phyloP scores from a whole-genome alignment of 2,888 invertebrate genomes.

The Helicoverpa assulta region DNA sequence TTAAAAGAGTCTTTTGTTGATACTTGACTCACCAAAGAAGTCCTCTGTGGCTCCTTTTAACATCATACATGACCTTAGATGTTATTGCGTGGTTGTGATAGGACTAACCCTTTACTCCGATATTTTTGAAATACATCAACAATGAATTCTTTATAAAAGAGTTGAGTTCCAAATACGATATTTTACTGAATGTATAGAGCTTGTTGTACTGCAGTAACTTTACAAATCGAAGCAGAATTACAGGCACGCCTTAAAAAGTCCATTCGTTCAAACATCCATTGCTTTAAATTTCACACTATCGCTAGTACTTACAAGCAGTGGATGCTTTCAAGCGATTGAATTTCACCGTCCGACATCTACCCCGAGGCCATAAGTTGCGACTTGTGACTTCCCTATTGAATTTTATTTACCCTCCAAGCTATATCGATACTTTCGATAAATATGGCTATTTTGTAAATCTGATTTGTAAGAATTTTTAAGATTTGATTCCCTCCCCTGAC shows the following conservation, averaged over 20 bases:
- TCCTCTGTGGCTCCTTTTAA: too few relatives aligned
- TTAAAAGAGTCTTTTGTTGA: too few relatives aligned
- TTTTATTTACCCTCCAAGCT: constrained; percentile 66
- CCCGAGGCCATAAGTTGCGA: constrained; percentile 73
- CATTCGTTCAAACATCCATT: constrained; percentile 42
- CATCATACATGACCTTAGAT: too few relatives aligned
- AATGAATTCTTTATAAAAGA: neutral
- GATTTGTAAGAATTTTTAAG: constrained; percentile 48
- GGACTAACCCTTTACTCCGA: too few relatives aligned
- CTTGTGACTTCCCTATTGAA: constrained; percentile 72
- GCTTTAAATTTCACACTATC: constrained; percentile 63
- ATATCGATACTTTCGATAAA: constrained; percentile 53
- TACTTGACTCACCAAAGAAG: too few relatives aligned
- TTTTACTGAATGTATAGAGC: neutral
- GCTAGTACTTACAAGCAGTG: constrained; percentile 44
- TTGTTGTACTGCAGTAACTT: neutral
- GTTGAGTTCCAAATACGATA: neutral
- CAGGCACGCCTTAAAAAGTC: constrained; percentile 19
- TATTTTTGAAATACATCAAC: neutral
- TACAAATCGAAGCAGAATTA: constrained; percentile 24
- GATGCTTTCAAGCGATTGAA: constrained; percentile 72
- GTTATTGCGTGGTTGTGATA: too few relatives aligned
- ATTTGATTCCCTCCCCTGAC: constrained; percentile 13
- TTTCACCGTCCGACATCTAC: constrained; percentile 64
- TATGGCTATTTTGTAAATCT: constrained; percentile 61